Base-by-base conservation (phyloP, 2,113 vertebrate genomes). In the Vicugna pacos region DNA sequence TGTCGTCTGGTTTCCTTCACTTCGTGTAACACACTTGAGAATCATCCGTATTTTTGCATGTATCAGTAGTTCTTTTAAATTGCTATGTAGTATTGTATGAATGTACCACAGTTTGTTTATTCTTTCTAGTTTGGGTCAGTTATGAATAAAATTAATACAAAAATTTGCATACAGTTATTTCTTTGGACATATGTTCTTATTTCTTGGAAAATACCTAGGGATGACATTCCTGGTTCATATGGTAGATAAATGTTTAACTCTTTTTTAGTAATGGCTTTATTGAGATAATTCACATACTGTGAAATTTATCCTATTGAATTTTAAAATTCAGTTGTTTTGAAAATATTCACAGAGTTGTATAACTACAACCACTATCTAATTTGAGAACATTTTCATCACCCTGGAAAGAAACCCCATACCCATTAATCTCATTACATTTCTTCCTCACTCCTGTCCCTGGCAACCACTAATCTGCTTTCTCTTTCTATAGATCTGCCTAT, bases 151-250 rank as follows among this genome's bases (percentile, higher is more conserved):
- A 38, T 91, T 89, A 24, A 48, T 58, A 15, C 14, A 69, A 83
- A 46, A 22, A n/a, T 56, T 80, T 80, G 17, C 32, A 35, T 81
- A 56, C 58, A 26, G 62, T 67, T 83, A 14, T 58, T 84, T 90
- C 13, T 91, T 38, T 46, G 48, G 32, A n/a, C 1, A 14, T 81
- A 46, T 50, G 13, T 88, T 91, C 46, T 94, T 84, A 58, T 89
- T 92, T 93, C 77, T 86, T 95, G n/a, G n/a, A 60, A 93, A 70
- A 77, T 69, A 62, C 30, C 6, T 85, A 91, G 62, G 20, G 62
- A 80, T 91, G 11, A 46, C 58, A 62, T 93, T 83, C 30, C 17
- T 77, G 11, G 5, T 58, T 93, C 13, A 62, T 62, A 30, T 60
- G 20, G 20, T 89, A 89, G 77, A 69, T 82, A 28, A 56, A 52